Base-by-base conservation (phyloP, 2,113 vertebrate genomes). In the Sakesphorus luctuosus region DNA sequence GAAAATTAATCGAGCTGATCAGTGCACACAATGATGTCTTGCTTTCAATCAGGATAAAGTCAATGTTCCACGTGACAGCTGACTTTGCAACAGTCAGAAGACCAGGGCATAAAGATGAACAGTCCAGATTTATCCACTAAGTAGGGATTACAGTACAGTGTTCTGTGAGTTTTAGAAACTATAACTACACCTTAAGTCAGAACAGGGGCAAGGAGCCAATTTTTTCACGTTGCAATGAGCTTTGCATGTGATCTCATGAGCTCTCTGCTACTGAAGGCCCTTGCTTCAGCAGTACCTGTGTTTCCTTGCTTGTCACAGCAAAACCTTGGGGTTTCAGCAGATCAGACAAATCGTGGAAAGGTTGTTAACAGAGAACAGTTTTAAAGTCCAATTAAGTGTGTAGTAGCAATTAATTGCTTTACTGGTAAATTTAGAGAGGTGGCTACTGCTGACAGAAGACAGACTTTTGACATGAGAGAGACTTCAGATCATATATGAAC, bases 171-270 rank as follows among this genome's bases (percentile, higher is more conserved):
- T 92, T 91, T 5, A 81, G 59, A 44, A 84, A 31, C 20, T 62
- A 0, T 35, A 40, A 26, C 21, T 61, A 3, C 8, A 19, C 9
- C 2, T 1, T 18, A 36, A 8, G 5, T 52, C 69, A 10, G 29
- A 65, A 13, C 15, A 1, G 11, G 44, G 10, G 3, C 25, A 52
- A 62, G 53, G 55, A 79, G 16, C 18, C 18, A 31, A 0, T 65
- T 72, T 78, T 18, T 50, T 18, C 4, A 20, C 3, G 3, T 58
- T 36, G 11, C 2, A 5, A 1, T 19, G 40, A 61, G 35, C 53
- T 74, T 46, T 53, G 10, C 24, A 12, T 76, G 21, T 56, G 28
- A 12, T 81, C 52, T 87, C 26, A 6, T 10, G 36, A 76, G 53
- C 35, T 73, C 33, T 59, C 20, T 80, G 44, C 29, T 56, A 11